Evolutionary conservation across 1,140 invertebrate genomes (phyloP).

Genomic region (Dendroctonus ponderosae): DNA sequence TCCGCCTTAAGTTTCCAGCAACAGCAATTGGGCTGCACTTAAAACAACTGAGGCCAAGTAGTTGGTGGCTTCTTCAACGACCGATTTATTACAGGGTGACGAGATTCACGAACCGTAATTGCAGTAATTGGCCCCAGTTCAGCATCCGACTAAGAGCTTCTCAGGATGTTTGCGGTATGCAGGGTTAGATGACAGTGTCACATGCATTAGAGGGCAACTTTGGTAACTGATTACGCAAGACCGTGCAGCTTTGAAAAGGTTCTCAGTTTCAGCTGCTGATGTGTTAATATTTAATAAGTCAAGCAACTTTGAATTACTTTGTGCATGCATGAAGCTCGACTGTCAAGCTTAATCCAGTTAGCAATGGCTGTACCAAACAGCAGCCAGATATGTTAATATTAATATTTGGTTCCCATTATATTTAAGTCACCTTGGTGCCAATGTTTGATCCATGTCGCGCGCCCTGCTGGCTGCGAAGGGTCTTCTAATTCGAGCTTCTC

Average conservation of each 20-base stretch:
- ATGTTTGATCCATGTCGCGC: too few species aligned
- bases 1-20: conserved; percentile 8
- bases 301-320: too few species aligned
- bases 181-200: conserved; percentile 2
- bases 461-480: too few species aligned
- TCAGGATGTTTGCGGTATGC: conserved; percentile 21
- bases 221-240: background rate
- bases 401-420: too few species aligned
- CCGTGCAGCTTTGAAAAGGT: conserved; percentile 2
- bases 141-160: conserved; percentile 14
- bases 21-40: conserved; percentile 15
- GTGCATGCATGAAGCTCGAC: too few species aligned
- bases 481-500: too few species aligned
- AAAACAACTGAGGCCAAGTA: conserved; percentile 12
- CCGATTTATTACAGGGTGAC: conserved; percentile 30
- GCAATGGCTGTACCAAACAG: too few species aligned
- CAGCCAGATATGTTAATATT: too few species aligned
- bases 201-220: conserved; percentile 1
- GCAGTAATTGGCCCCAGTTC: conserved; percentile 32
- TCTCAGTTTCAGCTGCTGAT: background rate
- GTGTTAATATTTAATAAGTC: too few species aligned
- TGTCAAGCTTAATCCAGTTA: too few species aligned
- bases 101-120: conserved; percentile 33
- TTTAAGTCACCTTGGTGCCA: too few species aligned
- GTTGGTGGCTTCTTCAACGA: conserved; percentile 31